Percentiles rank a stretch among this genome's conserved stretches.
Evolutionary conservation across 2,113 vertebrate genomes (phyloP).

Genomic region (Peromyscus leucopus): DNA sequence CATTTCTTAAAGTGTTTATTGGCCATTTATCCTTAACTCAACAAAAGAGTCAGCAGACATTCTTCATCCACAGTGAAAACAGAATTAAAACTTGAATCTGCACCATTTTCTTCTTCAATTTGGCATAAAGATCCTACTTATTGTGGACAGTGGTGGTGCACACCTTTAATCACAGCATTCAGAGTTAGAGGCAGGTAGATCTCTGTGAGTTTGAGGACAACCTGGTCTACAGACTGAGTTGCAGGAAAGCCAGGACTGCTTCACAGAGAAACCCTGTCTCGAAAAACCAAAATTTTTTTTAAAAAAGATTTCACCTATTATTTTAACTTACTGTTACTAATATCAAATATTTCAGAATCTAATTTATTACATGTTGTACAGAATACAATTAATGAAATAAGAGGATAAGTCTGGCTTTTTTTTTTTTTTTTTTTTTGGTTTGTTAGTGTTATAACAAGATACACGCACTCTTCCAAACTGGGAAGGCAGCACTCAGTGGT

Average conservation of each 20-base stretch:
- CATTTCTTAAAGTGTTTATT: too few species aligned
- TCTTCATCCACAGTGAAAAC: slow-evolving; percentile 78
- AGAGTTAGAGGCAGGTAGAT: neutral
- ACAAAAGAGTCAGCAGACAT: slow-evolving; percentile 79
- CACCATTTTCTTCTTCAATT: slow-evolving; percentile 65
- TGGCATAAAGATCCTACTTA: slow-evolving; percentile 39
- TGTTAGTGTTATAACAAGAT: slow-evolving; percentile 84
- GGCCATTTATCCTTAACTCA: slow-evolving; percentile 72
- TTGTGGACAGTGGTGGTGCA: neutral
- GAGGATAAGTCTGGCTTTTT: neutral
- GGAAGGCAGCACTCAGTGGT: neutral
- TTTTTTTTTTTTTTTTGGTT: slow-evolving; percentile 31
- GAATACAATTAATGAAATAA: neutral
- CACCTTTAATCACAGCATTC: neutral
- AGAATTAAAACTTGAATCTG: slow-evolving; percentile 80
- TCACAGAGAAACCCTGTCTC: neutral
- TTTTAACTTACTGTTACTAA: slow-evolving; percentile 36
- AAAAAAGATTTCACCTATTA: slow-evolving; percentile 49
- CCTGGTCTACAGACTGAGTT: neutral
- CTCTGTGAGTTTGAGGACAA: neutral
- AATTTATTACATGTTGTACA: slow-evolving; percentile 66
- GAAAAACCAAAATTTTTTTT: neutral
- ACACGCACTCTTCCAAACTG: slow-evolving; percentile 87
- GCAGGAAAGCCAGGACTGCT: neutral
- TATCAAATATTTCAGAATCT: slow-evolving; percentile 57